phyloP scores from a whole-genome alignment of 2,888 invertebrate genomes.

The Encarsia formosa region DNA sequence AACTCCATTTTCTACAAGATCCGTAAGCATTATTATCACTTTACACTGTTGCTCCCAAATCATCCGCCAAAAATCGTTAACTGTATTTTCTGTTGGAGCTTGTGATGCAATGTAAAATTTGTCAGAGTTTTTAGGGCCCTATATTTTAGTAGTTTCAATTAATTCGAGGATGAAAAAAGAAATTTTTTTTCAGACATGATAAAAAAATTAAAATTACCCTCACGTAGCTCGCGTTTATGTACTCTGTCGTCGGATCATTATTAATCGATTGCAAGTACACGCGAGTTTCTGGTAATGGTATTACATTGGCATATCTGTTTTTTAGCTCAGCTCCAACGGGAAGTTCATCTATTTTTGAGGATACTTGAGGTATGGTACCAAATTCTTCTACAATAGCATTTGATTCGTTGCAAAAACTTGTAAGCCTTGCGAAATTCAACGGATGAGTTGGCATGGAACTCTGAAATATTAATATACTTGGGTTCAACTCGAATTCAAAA shows the following conservation, averaged over 20 bases:
- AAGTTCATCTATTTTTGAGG: constrained; percentile 75
- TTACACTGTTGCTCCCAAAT: constrained; percentile 91
- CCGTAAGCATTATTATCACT: constrained; percentile 85
- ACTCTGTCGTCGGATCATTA: constrained; percentile 76
- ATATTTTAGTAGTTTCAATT: constrained; percentile 33
- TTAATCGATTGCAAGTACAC: constrained; percentile 71
- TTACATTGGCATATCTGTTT: constrained; percentile 91
- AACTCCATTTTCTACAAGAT: constrained; percentile 83
- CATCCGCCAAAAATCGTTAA: constrained; percentile 92
- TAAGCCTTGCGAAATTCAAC: constrained; percentile 73
- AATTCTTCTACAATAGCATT: constrained; percentile 79
- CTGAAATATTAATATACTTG: constrained; percentile 34
- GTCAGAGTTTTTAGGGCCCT: constrained; percentile 82
- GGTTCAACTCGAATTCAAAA: no score
- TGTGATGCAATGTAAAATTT: constrained; percentile 90
- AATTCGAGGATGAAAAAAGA: background rate
- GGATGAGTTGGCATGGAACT: constrained; percentile 63
- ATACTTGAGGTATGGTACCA: constrained; percentile 73
- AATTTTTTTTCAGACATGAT: background rate
- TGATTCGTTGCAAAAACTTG: constrained; percentile 67
- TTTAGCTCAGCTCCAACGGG: constrained; percentile 85
- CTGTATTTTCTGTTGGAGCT: constrained; percentile 80
- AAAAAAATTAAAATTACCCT: constrained; percentile 58
- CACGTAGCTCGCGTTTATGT: constrained; percentile 91
- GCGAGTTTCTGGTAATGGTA: constrained; percentile 86